Conservation (phyloP, 2,113 vertebrate species). For the Myotis brandtii region DNA sequence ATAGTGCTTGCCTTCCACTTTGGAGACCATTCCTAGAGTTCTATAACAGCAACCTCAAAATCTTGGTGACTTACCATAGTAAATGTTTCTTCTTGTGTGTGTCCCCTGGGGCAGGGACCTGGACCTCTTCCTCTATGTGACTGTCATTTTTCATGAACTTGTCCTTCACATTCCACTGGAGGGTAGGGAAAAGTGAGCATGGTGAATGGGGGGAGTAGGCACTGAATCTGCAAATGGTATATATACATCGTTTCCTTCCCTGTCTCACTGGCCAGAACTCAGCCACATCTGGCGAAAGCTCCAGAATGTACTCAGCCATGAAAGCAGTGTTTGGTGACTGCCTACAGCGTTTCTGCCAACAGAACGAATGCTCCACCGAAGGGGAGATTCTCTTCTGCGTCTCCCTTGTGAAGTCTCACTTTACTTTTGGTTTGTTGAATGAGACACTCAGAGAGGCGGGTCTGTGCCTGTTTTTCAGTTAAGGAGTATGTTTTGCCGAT, state of each 20-base stretch:
- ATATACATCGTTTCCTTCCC: background rate
- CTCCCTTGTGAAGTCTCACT: background rate
- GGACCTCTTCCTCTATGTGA: background rate
- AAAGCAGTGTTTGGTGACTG: background rate
- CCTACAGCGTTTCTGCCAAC: background rate
- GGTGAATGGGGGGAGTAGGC: background rate
- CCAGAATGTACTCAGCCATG: background rate
- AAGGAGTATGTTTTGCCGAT: background rate
- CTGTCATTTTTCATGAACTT: background rate
- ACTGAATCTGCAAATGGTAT: background rate
- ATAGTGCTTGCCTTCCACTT: background rate
- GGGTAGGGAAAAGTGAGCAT: background rate
- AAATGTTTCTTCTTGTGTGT: background rate
- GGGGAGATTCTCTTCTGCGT: background rate
- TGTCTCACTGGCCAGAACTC: background rate
- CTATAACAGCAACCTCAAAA: background rate
- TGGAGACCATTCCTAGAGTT: background rate
- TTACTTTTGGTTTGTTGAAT: background rate
- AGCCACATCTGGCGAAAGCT: background rate
- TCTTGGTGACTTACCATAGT: background rate
- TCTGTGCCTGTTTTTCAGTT: background rate
- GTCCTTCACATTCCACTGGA: background rate
- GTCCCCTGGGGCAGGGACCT: background rate
- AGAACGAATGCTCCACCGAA: background rate
- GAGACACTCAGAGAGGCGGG: background rate